Evolutionary conservation across 2,797 vertebrate genomes (phyloP).

Genomic region (Cryptoblepharus egeriae): DNA sequence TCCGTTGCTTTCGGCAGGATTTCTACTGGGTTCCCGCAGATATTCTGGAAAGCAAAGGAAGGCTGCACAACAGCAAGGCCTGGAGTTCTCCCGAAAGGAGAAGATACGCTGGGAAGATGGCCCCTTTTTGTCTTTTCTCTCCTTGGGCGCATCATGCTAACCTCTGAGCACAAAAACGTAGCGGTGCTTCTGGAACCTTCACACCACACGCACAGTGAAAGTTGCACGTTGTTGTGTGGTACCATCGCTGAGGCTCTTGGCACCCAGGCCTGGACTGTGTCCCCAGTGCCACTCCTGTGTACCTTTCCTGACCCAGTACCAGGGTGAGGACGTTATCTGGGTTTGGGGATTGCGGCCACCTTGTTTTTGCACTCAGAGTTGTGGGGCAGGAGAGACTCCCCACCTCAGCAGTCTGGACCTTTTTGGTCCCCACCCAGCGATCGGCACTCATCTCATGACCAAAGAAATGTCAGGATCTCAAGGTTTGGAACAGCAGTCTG

Average conservation of each 20-base stretch:
- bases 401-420: rapidly evolving
- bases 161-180: conserved; percentile 47
- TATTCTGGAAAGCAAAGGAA: background rate
- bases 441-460: conserved; percentile 6
- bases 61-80: background rate
- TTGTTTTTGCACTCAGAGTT: conserved; percentile 57
- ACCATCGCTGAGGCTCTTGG: background rate
- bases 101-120: too few relatives aligned
- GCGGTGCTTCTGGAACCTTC: background rate
- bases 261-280: background rate
- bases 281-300: background rate
- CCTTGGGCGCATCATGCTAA: rapidly evolving
- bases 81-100: too few relatives aligned
- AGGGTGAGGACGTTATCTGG: too few relatives aligned
- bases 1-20: background rate
- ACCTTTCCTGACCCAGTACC: background rate
- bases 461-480: conserved; percentile 63
- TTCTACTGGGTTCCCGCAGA: background rate
- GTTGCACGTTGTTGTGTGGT: too few relatives aligned
- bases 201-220: too few relatives aligned
- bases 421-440: background rate
- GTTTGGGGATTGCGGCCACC: rapidly evolving
- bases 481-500: conserved; percentile 66
- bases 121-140: background rate
- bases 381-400: background rate